Evolutionary conservation across 1,140 invertebrate species (phyloP).

Genomic region (Drosophila nigrodunni): DNA sequence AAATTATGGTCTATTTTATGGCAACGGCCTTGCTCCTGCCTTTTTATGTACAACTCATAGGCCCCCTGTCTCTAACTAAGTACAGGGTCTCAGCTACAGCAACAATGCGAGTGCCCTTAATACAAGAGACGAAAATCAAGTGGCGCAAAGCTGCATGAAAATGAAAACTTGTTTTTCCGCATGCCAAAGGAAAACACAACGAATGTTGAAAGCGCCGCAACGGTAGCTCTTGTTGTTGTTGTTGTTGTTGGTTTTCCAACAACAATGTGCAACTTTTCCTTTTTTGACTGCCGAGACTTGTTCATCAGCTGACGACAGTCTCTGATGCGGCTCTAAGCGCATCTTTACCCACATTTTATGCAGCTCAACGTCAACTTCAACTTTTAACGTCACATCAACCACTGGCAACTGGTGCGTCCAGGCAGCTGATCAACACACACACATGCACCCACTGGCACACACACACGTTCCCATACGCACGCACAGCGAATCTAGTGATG

Average conservation of each 20-base stretch:
- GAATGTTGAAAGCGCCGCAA: slow-evolving; percentile 43
- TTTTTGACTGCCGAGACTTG: slow-evolving; percentile 42
- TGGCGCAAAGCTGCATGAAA: slow-evolving; percentile 66
- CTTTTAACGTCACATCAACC: slow-evolving; percentile 36
- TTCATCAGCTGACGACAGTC: slow-evolving; percentile 49
- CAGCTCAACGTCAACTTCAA: slow-evolving; percentile 20
- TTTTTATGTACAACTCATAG: too few species aligned
- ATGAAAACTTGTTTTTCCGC: slow-evolving; percentile 78
- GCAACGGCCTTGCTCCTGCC: too few species aligned
- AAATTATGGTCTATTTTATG: too few species aligned
- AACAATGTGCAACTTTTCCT: slow-evolving; percentile 69
- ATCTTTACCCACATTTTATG: slow-evolving; percentile 78
- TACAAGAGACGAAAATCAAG: slow-evolving; percentile 58
- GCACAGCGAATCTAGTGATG: slow-evolving; percentile 15
- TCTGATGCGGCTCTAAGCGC: slow-evolving; percentile 51
- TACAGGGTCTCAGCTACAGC: not conserved
- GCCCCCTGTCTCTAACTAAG: too few species aligned
- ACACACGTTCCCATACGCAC: slow-evolving; percentile 1
- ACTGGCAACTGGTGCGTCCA: slow-evolving; percentile 57
- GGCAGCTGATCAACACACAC: slow-evolving; percentile 38
- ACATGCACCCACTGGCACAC: slow-evolving; percentile 9
- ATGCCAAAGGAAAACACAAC: slow-evolving; percentile 64
- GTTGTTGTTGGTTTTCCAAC: slow-evolving; percentile 3
- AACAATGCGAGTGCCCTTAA: slow-evolving; percentile 54
- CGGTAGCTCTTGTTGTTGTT: slow-evolving; percentile 23